Percentiles rank a stretch among this genome's conserved stretches.
These are phyloP conservation scores for Eurytoma californica DNA, from an alignment of 2,888 invertebrate species.

Conservation along the genomic window DNA sequence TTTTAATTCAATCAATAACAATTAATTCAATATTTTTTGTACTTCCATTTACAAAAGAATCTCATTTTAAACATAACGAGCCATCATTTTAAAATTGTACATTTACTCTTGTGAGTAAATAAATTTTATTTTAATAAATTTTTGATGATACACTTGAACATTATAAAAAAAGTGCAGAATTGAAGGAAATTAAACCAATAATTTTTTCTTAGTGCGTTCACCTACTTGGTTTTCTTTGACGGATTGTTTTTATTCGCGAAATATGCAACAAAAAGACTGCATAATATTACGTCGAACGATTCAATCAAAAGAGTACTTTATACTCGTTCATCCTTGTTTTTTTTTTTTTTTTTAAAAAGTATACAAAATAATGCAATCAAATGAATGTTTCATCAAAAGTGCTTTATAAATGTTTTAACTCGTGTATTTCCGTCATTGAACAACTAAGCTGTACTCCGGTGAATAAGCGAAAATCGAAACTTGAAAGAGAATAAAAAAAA, in stretches of 20 bases:
- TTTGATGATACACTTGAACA: slow-evolving; percentile 19
- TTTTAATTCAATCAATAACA: too few species aligned
- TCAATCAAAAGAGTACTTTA: slow-evolving; percentile 47
- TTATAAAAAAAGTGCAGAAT: not conserved
- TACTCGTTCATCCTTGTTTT: slow-evolving; percentile 18
- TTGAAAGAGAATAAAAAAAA: slow-evolving; percentile 8
- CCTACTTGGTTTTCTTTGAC: slow-evolving; percentile 48
- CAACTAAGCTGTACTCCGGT: slow-evolving; percentile 9
- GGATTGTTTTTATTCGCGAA: slow-evolving; percentile 10
- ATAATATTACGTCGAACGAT: slow-evolving; percentile 26
- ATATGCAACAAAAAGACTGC: slow-evolving; percentile 43
- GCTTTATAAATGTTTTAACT: slow-evolving; percentile 2
- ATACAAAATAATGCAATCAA: slow-evolving; percentile 36
- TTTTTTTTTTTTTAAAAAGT: slow-evolving; percentile 3
- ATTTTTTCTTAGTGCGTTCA: slow-evolving; percentile 30
- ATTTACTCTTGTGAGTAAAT: not conserved
- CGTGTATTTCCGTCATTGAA: slow-evolving; percentile 42
- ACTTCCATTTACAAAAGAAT: slow-evolving; percentile 25
- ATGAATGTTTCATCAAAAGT: slow-evolving; percentile 38
- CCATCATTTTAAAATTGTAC: slow-evolving; percentile 1
- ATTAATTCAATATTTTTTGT: slow-evolving; percentile 28
- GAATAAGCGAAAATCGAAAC: slow-evolving; percentile 32
- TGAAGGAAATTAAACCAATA: slow-evolving; percentile 40
- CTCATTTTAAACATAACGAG: slow-evolving; percentile 20
- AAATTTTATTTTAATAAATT: not conserved